Evolutionary conservation across 2,888 invertebrate genomes (phyloP), one percentile per base, ranked within the genome.

Genomic region (Synanthedon tipuliformis): DNA sequence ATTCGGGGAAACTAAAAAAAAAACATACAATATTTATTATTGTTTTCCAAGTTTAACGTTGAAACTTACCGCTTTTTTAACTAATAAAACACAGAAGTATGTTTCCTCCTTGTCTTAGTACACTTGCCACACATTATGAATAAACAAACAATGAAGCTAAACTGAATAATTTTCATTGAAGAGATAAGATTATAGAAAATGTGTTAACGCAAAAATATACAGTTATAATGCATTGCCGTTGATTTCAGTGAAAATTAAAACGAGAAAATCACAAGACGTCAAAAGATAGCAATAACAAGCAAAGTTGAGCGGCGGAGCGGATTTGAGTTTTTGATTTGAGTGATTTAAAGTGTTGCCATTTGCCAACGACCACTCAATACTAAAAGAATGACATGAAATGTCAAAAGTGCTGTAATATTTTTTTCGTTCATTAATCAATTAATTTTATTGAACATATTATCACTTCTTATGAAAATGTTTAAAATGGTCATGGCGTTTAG

Each of bases 21-120:
- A n/a, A n/a, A 45, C 2, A 12, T 11, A 13, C 15, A 12, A 13
- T 45, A 45, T 45, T 45, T 12, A 13, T 7, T 45, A 13, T 45
- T 45, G 11, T 13, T 45, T 45, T 45, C 45, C 45, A 45, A n/a
- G n/a, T 45, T 34, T 34, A 34, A 34, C 8, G 34, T 34, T 34
- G 13, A 45, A 49, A 79, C 85, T 81, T 81, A 86, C 85, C 79
- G 73, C 72, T 78, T 68, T 73, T 73, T 69, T 69, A 74, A 70
- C 74, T 70, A 75, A 63, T 79, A 76, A 66, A 75, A 76, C 68
- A 71, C 72, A 66, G 71, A 81, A 78, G 78, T 82, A 77, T 82
- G 83, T 81, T 83, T 82, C 81, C 80, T 85, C 78, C 75, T 82
- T 65, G 71, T 81, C 69, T 79, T 84, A 68, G 76, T 75, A 71